Evolutionary conservation across 2,888 invertebrate genomes (phyloP).

Genomic region (Allolobophora icterica): DNA sequence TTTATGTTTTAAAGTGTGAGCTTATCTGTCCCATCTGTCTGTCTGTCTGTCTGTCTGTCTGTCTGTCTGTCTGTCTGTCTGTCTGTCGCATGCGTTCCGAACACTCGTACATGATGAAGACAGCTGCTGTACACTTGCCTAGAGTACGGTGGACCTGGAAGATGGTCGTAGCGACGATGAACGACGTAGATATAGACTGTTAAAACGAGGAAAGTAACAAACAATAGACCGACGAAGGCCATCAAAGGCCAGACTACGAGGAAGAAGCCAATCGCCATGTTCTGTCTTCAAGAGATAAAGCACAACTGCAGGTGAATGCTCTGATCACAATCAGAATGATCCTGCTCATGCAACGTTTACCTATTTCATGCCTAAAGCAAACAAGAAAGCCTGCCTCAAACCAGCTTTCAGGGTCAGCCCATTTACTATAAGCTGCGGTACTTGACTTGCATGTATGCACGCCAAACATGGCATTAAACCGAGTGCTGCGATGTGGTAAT

Average conservation of each 20-base stretch:
- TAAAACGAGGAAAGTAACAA: not conserved
- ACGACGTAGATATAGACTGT: not conserved
- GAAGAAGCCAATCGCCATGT: conserved; percentile 9
- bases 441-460: not conserved
- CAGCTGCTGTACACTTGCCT: not conserved
- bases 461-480: not conserved
- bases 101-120: not conserved
- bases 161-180: not conserved
- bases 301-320: not conserved
- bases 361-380: not conserved
- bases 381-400: not conserved
- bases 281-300: not conserved
- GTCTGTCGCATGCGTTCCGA: not conserved
- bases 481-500: not conserved
- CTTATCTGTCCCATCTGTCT: too few species aligned
- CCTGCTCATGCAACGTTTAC: not conserved
- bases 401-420: not conserved
- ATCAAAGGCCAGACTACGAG: not conserved
- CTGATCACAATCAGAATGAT: not conserved
- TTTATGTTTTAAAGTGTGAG: too few species aligned
- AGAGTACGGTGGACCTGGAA: not conserved
- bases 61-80: not conserved
- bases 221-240: not conserved
- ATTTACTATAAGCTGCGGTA: not conserved
- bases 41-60: not conserved